These are phyloP conservation scores for Camponotus vicinus DNA, from an alignment of 1,140 invertebrate genomes.

Conservation along the genomic window DNA sequence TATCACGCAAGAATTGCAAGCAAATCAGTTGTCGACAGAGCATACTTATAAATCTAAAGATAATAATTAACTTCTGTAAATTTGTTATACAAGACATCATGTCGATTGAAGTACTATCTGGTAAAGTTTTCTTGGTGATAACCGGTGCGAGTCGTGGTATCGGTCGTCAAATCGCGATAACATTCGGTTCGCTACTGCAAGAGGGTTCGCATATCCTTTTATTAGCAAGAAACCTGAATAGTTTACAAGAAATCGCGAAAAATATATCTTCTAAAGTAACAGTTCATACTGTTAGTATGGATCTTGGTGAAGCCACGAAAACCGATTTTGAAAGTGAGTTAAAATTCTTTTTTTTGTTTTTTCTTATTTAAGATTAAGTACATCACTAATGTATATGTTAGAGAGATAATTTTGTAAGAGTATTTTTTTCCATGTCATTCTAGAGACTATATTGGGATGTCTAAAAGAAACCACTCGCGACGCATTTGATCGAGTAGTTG, in stretches of 20 bases:
- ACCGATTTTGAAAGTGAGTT: conserved; percentile 84
- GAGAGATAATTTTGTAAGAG: too few relatives aligned
- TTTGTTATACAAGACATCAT: conserved; percentile 54
- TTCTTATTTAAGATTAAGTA: too few relatives aligned
- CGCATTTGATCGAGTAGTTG: conserved; percentile 89
- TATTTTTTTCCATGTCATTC: conserved; percentile 25
- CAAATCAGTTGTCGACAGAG: conserved; percentile 36
- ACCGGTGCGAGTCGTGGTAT: conserved; percentile 96
- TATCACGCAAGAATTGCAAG: conserved; percentile 59
- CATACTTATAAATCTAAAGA: neutral
- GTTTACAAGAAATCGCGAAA: conserved; percentile 88
- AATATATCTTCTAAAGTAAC: conserved; percentile 84
- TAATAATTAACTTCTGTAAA: conserved; percentile 23
- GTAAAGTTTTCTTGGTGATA: conserved; percentile 88
- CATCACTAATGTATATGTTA: too few relatives aligned
- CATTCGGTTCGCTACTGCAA: conserved; percentile 88
- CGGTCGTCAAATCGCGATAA: conserved; percentile 91
- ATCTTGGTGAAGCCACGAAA: conserved; percentile 87
- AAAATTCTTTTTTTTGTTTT: too few relatives aligned
- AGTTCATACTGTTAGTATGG: conserved; percentile 87
- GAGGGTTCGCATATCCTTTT: conserved; percentile 91
- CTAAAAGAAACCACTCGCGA: conserved; percentile 80
- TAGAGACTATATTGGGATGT: conserved; percentile 84
- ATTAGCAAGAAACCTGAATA: conserved; percentile 90
- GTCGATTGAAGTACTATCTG: conserved; percentile 78